Evolutionary conservation across 2,888 invertebrate species (phyloP), one percentile per base, ranked within the genome.

Genomic region (Aphodius sticticus): DNA sequence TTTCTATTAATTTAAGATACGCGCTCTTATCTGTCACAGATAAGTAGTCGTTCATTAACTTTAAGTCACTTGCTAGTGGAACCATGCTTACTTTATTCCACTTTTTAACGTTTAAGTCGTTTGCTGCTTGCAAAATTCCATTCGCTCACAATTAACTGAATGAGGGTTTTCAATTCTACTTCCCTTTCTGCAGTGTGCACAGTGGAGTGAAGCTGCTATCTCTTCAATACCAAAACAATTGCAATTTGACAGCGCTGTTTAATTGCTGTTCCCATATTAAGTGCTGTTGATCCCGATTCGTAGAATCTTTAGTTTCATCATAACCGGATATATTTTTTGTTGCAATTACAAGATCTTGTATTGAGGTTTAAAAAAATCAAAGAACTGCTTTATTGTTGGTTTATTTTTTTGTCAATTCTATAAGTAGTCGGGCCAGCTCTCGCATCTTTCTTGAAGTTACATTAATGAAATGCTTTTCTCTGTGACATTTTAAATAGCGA

Each of bases 221-320:
- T 82, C 81, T 84, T 84, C 36, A 82, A 76, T 9, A 77, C 82
- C 78, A 71, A 80, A 16, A 82, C 14, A n/a, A 84, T 80, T 72
- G 83, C 84, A 36, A 84, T 81, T 36, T 84, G 83, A 74, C 83
- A 84, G 77, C 85, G 84, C 37, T 85, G 83, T 78, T 85, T 84
- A 16, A 84, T 79, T 37, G 81, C 35, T 76, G 83, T 85, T 26
- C 77, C 80, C n/a, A 85, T 82, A 81, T 85, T 84, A 76, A 84
- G 78, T 38, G 83, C 84, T 76, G 76, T 81, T 16, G 83, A 81
- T 14, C 83, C 82, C n/a, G 84, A 78, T 53, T 76, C 69, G 76
- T 81, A 85, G 53, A 36, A 16, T 84, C 83, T 74, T 79, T 84
- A 79, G 82, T 78, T 16, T 37, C 15, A 82, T 84, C 78, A 80